Conservation (phyloP, 2,888 invertebrate species). For the Clostera curtula region DNA sequence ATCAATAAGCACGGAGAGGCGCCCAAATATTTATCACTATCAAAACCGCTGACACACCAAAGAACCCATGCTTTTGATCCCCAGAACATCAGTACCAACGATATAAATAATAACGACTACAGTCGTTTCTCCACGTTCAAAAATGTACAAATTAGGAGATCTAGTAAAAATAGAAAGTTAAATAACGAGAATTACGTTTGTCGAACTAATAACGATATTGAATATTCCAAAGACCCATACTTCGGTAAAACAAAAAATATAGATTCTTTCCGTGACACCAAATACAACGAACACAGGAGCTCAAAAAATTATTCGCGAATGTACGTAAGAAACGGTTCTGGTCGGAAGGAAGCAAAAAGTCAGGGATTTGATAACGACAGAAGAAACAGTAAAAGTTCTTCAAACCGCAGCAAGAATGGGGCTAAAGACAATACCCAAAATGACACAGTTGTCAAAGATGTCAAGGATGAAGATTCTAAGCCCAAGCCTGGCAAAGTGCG, state of each 20-base stretch:
- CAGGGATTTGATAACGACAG: slow-evolving; percentile 21
- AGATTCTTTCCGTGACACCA: slow-evolving; percentile 23
- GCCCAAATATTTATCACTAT: slow-evolving; percentile 69
- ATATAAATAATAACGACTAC: slow-evolving; percentile 50
- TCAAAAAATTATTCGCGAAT: slow-evolving; percentile 40
- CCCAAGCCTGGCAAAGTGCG: slow-evolving; percentile 61
- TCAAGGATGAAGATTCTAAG: slow-evolving; percentile 31
- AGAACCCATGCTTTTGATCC: slow-evolving; percentile 62
- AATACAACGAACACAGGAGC: slow-evolving; percentile 38
- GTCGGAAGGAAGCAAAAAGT: slow-evolving; percentile 27
- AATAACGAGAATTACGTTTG: slow-evolving; percentile 38
- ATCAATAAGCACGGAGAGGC: slow-evolving; percentile 71
- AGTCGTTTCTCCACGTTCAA: slow-evolving; percentile 51
- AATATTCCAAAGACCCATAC: slow-evolving; percentile 57
- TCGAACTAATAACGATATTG: slow-evolving; percentile 56
- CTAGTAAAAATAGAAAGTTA: slow-evolving; percentile 41
- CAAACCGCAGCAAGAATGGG: slow-evolving; percentile 34
- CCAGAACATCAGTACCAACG: slow-evolving; percentile 39
- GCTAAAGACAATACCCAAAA: slow-evolving; percentile 36
- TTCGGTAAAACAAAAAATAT: slow-evolving; percentile 39
- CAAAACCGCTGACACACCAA: slow-evolving; percentile 69
- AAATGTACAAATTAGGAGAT: slow-evolving; percentile 44
- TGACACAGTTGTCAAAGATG: slow-evolving; percentile 13
- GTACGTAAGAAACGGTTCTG: slow-evolving; percentile 51
- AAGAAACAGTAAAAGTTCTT: slow-evolving; percentile 33